These are phyloP conservation scores for Sus scrofa DNA, from an alignment of 2,113 vertebrate genomes.

Conservation along the genomic window T2T-Sscrofa CM000816.6:62484001-62484500, in stretches of 20 bases:
- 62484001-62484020: slow-evolving; percentile 61
- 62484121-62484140: slow-evolving; percentile 77
- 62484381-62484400: neutral
- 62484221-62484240: slow-evolving; percentile 82
- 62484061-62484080: slow-evolving; percentile 71
- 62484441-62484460: no score
- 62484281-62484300: slow-evolving; percentile 66
- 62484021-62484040: slow-evolving; percentile 40
- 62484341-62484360: neutral
- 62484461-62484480: neutral
- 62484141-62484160: slow-evolving; percentile 78
- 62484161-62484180: slow-evolving; percentile 82
- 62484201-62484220: slow-evolving; percentile 83
- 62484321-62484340: slow-evolving; percentile 20
- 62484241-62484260: slow-evolving; percentile 78
- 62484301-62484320: slow-evolving; percentile 79
- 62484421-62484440: neutral
- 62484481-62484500: neutral
- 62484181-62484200: slow-evolving; percentile 81
- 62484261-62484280: slow-evolving; percentile 71
- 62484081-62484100: slow-evolving; percentile 73
- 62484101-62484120: slow-evolving; percentile 51
- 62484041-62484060: slow-evolving; percentile 52
- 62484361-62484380: neutral
- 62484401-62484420: neutral